Base-by-base conservation (phyloP, 2,797 vertebrate species). In the Gallinago solitaria region DNA sequence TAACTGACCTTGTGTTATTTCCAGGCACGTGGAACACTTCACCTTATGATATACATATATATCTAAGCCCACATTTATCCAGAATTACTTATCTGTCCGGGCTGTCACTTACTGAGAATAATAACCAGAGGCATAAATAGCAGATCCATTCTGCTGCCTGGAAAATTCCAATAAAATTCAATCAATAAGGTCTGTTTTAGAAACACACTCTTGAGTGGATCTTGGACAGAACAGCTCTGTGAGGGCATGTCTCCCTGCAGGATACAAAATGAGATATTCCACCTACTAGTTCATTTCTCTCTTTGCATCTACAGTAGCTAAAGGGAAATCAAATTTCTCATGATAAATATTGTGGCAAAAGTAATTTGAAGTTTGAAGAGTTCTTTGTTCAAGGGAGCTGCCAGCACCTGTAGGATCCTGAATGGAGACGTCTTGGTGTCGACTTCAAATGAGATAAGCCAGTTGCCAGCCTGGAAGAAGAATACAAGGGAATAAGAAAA, bases 261-360 rank as follows among this genome's bases (percentile, higher is more conserved):
- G 95, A 88, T 90, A 90, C 82, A 85, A 95, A 95, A 91, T 91
- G 71, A 97, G 93, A 95, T 89, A 95, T 96, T 95, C 90, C 75
- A 87, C 71, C 82, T 95, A 41, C 91, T 87, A 83, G 68, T 92
- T 96, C 41, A 5, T 94, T 96, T 96, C 95, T 95, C 80, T 95
- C 87, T 87, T 95, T 81, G 91, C 81, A 94, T 96, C 94, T 93
- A 43, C 2, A 3, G 67, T 82, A 87, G 92, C 96, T 94, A 75
- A 97, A 97, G 90, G 93, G 92, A 96, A 97, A 96, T 96, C 92
- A 95, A 68, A 95, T 96, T 96, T 81, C 93, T 92, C 51, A 43
- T 91, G 90, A 94, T 96, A 96, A 96, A 89, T 94, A 94, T 89
- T 91, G 89, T 96, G 92, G 90, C 88, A 94, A 96, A 96, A 94